Conservation (phyloP, 1,140 invertebrate species). For the Sycophaga agraensis region DNA sequence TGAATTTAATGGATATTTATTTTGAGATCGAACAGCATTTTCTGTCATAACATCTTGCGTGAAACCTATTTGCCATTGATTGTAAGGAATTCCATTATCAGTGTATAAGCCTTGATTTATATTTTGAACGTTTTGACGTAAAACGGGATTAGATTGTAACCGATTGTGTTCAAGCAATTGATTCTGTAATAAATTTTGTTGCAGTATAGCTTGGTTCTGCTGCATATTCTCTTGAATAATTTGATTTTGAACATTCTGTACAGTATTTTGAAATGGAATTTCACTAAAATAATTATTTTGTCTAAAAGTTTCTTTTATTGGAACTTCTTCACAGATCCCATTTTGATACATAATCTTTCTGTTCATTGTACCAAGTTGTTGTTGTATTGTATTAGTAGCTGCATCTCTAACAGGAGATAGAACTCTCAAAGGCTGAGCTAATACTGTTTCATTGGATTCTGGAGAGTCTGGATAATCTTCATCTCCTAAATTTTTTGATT, state of each 20-base stretch:
- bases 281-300: conserved; percentile 39
- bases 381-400: conserved; percentile 45
- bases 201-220: conserved; percentile 45
- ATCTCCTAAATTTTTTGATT: conserved; percentile 39
- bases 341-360: conserved; percentile 36
- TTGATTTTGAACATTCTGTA: conserved; percentile 56
- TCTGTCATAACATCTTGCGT: conserved; percentile 36
- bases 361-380: conserved; percentile 34
- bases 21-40: conserved; percentile 41
- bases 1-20: conserved; percentile 26
- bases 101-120: conserved; percentile 35
- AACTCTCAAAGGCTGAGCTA: conserved; percentile 47
- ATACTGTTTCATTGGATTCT: conserved; percentile 55
- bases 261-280: conserved; percentile 49
- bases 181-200: conserved; percentile 47
- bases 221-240: conserved; percentile 58
- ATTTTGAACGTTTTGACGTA: conserved; percentile 41
- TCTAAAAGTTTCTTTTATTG: conserved; percentile 36
- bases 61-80: conserved; percentile 15
- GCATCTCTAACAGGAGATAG: conserved; percentile 52
- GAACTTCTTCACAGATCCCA: conserved; percentile 35
- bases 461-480: conserved; percentile 56
- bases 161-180: conserved; percentile 41
- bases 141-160: conserved; percentile 35
- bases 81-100: conserved; percentile 23